Base-by-base conservation (phyloP, 2,888 invertebrate species). In the Troilus luridus region DNA sequence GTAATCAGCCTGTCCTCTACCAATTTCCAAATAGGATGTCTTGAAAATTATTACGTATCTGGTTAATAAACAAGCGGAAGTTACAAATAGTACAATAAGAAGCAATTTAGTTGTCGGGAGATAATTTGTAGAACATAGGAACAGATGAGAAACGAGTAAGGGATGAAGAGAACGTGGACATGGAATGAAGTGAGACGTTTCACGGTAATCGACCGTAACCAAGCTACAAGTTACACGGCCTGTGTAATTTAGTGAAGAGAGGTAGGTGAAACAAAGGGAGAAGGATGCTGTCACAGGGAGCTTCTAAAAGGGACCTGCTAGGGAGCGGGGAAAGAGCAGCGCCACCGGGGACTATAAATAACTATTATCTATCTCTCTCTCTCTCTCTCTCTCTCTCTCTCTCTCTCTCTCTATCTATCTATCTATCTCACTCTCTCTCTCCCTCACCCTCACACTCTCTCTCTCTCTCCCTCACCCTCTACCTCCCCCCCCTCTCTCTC, bases 121-220 rank as follows among this genome's bases (percentile, higher is more conserved):
- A 41, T 17, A 77, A 41, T 41, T 41, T 19, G 27, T 19, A 77
- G 72, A 41, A 77, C 72, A 77, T 77, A 41, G 0, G 19, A 41
- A 41, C 7, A 77, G 21, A 77, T 77, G 41, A 77, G 41, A 17
- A 41, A 77, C 17, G 41, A 17, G 17, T 1, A 19, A 77, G 17
- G 27, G 27, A 12, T 3, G 24, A 67, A 24, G 67, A 67, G 64
- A 7, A 62, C n/a, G n/a, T 11, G 64, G 64, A 6, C 67, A 67
- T 12, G 27, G 67, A 12, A 67, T 27, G 24, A 77, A 77, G 72
- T 41, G 72, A 77, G 27, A 14, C 41, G 72, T 77, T 41, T 27
- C 72, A 17, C 27, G 14, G 27, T 41, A 77, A 77, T 77, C 72
- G 72, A 41, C 72, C 27, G 72, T 77, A 77, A 77, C 72, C 72